Base-by-base conservation (phyloP, 2,113 vertebrate genomes). In the Falcunculus frontatus region DNA sequence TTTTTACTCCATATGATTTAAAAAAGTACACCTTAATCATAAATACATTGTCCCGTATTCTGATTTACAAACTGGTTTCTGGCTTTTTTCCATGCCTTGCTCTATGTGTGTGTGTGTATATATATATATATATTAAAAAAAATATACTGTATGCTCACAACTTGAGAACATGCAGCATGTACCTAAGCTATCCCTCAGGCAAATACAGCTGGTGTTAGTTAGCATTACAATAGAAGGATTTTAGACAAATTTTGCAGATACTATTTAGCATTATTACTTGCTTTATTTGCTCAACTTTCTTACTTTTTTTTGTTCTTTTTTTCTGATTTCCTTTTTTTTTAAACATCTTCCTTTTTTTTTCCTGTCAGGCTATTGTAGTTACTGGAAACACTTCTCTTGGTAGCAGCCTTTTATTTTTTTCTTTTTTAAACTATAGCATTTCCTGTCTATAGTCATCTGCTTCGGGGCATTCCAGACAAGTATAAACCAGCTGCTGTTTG, bases 291-390 rank as follows among this genome's bases (percentile, higher is more conserved):
- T 65, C 89, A 37, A 56, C 25, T 68, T 35, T 62, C 18, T 57
- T 70, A 33, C 0, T 19, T 35, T 21, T 41, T 19, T 7, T 1
- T 17, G 3, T 19, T 39, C 13, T 25, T 56, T 27, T 13, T 20
- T 27, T 7, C 3, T 5, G 9, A 25, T 27, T 42, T 14, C 14
- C 6, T 22, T 46, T n/a, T 57, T 65, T 39, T 21, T 60, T 17
- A 84, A 88, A 19, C 44, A n/a, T 57, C 11, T 42, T 82, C 50
- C 41, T 3, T 6, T 59, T 57, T 52, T 65, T 41, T 47, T 3
- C 22, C 41, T 41, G 57, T 62, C 42, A 81, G 18, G 52, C 57
- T 33, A 21, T 33, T 62, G 37, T 62, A 84, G n/a, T 52, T 86
- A 21, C 41, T 90, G 50, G 72, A 46, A 77, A 49, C 53, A 57